Evolutionary conservation across 2,113 vertebrate species (phyloP).

Genomic region (Seriola quinqueradiata): DNA sequence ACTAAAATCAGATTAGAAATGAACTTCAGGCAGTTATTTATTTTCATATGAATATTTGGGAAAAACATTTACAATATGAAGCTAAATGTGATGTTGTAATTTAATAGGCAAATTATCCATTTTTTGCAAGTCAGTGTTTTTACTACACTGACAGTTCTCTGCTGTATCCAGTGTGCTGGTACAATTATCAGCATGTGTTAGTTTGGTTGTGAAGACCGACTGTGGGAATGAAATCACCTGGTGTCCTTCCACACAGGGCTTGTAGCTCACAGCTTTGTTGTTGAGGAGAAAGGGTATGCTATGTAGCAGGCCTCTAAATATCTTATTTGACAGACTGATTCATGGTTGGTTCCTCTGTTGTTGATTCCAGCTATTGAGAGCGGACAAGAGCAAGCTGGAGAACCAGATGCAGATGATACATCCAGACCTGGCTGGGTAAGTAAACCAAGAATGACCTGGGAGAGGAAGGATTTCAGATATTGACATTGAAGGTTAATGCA

Average conservation of each 20-base stretch:
- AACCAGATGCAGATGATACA: slow-evolving; percentile 87
- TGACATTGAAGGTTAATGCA: not conserved
- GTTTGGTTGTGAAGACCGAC: not conserved
- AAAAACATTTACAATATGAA: not conserved
- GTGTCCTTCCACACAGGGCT: not conserved
- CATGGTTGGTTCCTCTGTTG: slow-evolving; percentile 23
- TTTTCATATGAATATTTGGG: not conserved
- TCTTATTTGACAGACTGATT: not conserved
- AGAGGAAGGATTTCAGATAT: not conserved
- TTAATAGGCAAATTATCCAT: not conserved
- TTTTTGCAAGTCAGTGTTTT: not conserved
- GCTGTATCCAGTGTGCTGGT: not conserved
- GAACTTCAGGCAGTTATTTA: not conserved
- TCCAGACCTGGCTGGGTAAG: slow-evolving; percentile 89
- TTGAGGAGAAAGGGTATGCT: not conserved
- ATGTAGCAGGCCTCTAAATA: not conserved
- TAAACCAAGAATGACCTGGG: slow-evolving; percentile 13
- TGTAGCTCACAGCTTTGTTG: not conserved
- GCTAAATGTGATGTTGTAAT: not conserved
- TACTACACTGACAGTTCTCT: not conserved
- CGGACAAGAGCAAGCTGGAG: slow-evolving; percentile 89
- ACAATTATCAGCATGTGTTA: not conserved
- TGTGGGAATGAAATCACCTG: slow-evolving; percentile 57
- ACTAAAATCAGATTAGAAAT: not conserved
- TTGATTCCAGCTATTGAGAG: slow-evolving; percentile 80